Evolutionary conservation across 2,113 vertebrate species (phyloP).

Genomic region (Heptranchias perlo): DNA sequence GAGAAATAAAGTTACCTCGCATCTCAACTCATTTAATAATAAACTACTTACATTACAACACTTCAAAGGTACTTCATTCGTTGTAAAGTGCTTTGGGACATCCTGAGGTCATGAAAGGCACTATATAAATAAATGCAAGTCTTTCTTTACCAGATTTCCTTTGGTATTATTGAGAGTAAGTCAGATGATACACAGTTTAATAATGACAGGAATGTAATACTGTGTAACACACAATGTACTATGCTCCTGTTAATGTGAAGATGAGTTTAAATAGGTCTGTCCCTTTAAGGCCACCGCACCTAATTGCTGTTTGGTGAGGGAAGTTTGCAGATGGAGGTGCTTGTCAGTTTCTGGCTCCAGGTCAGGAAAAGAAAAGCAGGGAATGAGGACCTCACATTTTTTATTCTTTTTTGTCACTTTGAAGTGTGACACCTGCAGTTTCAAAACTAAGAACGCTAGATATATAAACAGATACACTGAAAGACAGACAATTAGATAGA

Average conservation of each 20-base stretch:
- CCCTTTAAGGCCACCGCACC: background rate
- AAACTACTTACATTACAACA: too few species aligned
- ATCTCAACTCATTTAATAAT: too few species aligned
- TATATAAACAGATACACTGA: background rate
- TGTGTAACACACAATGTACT: background rate
- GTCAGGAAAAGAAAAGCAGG: background rate
- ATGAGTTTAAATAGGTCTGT: background rate
- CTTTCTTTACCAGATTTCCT: background rate
- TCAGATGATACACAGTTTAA: background rate
- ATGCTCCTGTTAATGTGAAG: background rate
- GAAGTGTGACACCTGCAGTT: background rate
- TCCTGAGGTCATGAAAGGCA: too few species aligned
- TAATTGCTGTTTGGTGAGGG: background rate
- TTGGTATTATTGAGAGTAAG: background rate
- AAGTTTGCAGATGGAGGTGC: background rate
- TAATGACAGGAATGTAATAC: background rate
- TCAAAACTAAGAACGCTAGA: background rate
- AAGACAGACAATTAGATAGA: background rate
- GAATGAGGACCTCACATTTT: background rate
- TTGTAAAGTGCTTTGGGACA: too few species aligned
- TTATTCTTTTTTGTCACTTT: background rate
- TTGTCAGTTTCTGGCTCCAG: background rate
- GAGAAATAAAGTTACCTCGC: too few species aligned
- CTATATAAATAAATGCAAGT: background rate
- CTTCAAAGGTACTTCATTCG: too few species aligned